These are phyloP conservation scores for Cryptoprocta ferox DNA, from an alignment of 2,797 vertebrate species.

Conservation along the genomic window DNA sequence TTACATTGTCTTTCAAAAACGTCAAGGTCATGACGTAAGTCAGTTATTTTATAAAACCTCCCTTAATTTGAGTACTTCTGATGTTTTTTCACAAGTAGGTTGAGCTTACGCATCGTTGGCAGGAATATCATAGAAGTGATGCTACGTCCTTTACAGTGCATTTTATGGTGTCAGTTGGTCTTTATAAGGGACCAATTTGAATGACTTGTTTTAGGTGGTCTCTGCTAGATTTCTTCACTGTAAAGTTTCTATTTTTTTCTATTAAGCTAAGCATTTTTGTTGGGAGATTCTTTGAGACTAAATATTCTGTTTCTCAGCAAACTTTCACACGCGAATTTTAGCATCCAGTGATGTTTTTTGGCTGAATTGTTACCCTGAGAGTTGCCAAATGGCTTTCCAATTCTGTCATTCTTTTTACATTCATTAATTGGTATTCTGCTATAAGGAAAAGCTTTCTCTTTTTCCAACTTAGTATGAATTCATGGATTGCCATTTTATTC, in stretches of 20 bases:
- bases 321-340: constrained; percentile 16
- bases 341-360: background rate
- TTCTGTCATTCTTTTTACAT: background rate
- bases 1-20: background rate
- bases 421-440: constrained; percentile 7
- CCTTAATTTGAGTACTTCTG: background rate
- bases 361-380: background rate
- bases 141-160: background rate
- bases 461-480: background rate
- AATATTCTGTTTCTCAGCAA: constrained; percentile 23
- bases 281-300: background rate
- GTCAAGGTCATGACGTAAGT: background rate
- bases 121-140: background rate
- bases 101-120: background rate
- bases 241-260: constrained; percentile 10
- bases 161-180: background rate
- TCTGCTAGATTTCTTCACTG: background rate
- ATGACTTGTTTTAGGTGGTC: constrained; percentile 13
- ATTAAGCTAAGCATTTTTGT: background rate
- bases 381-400: constrained; percentile 39
- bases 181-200: background rate
- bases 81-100: background rate
- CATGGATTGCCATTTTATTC: constrained; percentile 28
- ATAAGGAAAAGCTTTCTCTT: background rate
- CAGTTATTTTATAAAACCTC: background rate